phyloP scores from a whole-genome alignment of 2,888 invertebrate genomes.

The Oscheius sp. region DNA sequence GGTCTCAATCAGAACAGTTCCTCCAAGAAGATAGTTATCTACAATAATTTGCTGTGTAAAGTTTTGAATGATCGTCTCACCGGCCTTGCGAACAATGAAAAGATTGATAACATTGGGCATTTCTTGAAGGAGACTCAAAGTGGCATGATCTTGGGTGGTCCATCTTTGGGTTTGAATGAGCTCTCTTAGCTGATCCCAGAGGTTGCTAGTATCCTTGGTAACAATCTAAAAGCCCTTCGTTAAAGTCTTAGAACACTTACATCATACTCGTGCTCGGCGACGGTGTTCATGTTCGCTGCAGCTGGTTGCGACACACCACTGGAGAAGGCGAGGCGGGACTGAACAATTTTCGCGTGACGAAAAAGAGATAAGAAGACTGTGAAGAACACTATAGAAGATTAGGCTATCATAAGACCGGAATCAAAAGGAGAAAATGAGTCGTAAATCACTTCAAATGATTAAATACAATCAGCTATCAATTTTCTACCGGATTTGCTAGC shows the following conservation, averaged over 20 bases:
- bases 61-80: not conserved
- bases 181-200: slow-evolving; percentile 30
- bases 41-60: not conserved
- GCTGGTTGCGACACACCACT: slow-evolving; percentile 6
- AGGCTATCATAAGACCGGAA: slow-evolving; percentile 20
- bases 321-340: slow-evolving; percentile 21
- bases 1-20: slow-evolving; percentile 23
- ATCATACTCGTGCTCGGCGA: slow-evolving; percentile 24
- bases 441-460: too few relatives aligned
- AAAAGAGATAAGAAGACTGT: slow-evolving; percentile 18
- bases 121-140: slow-evolving; percentile 18
- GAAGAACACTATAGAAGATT: slow-evolving; percentile 16
- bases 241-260: not conserved
- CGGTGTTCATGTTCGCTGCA: slow-evolving; percentile 8
- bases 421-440: slow-evolving; percentile 16
- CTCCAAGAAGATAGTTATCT: slow-evolving; percentile 31
- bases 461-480: too few relatives aligned
- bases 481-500: too few relatives aligned
- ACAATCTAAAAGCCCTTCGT: not conserved
- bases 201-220: slow-evolving; percentile 25
- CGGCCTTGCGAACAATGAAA: slow-evolving; percentile 26
- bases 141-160: slow-evolving; percentile 31
- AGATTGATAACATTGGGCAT: slow-evolving; percentile 15
- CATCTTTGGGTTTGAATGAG: slow-evolving; percentile 17
- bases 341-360: slow-evolving; percentile 17